Conservation (phyloP, 2,113 vertebrate genomes). For the Serinus canaria region DNA sequence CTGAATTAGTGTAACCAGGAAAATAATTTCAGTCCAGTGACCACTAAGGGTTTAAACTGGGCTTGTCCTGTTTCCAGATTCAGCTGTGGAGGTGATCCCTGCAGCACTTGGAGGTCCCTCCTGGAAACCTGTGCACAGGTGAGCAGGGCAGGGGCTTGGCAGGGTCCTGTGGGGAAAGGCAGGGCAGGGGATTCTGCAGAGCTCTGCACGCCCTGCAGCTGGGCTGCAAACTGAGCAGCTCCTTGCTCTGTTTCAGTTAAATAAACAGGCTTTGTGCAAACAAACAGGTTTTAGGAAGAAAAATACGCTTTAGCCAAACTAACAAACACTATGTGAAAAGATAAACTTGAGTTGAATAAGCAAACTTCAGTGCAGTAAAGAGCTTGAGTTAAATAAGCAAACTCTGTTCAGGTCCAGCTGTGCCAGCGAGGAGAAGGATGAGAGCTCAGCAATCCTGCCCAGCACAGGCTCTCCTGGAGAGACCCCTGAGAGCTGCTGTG, state of each 20-base stretch:
- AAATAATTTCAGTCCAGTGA: background rate
- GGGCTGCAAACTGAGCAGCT: background rate
- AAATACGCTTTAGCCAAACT: background rate
- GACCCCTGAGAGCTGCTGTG: background rate
- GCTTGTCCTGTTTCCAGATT: background rate
- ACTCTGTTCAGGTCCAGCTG: background rate
- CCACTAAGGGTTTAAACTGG: background rate
- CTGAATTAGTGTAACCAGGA: background rate
- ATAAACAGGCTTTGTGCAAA: background rate
- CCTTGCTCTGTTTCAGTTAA: background rate
- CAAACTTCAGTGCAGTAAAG: background rate
- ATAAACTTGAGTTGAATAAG: background rate
- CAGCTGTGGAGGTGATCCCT: background rate
- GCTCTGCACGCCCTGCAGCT: background rate
- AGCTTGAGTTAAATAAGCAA: background rate
- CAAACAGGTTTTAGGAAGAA: background rate
- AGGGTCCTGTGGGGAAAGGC: background rate
- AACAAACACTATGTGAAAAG: background rate
- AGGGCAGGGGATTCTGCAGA: background rate
- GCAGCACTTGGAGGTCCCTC: accelerated
- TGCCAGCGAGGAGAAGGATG: background rate
- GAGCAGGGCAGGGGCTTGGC: background rate
- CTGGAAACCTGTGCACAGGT: background rate
- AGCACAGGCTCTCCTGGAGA: background rate
- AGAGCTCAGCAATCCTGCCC: background rate